phyloP scores from a whole-genome alignment of 2,888 invertebrate species.

The Blastobasis lacticolella region DNA sequence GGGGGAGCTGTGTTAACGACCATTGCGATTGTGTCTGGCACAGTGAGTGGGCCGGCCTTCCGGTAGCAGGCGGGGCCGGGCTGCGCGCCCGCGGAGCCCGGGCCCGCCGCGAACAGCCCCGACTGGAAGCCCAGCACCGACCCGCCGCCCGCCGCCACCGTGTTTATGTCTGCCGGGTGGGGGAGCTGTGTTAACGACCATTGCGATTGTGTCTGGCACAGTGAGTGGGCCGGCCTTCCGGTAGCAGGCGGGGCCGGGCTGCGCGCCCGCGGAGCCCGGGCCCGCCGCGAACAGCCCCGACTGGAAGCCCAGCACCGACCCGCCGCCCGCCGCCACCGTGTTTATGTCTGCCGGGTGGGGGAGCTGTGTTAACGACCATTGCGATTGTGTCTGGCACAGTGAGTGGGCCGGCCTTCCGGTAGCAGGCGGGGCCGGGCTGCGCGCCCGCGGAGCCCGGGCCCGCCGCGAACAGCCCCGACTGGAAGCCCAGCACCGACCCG shows the following conservation, averaged over 20 bases:
- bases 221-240: slow-evolving; percentile 92
- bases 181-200: background rate
- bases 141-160: slow-evolving; percentile 98
- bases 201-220: no score
- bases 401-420: slow-evolving; percentile 90
- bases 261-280: slow-evolving; percentile 94
- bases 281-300: slow-evolving; percentile 96
- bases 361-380: background rate
- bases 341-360: slow-evolving; percentile 82
- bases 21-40: no score
- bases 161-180: slow-evolving; percentile 86
- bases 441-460: slow-evolving; percentile 96
- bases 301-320: slow-evolving; percentile 94
- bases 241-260: slow-evolving; percentile 97
- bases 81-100: slow-evolving; percentile 94
- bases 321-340: slow-evolving; percentile 98
- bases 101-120: slow-evolving; percentile 95
- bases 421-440: slow-evolving; percentile 96
- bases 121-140: slow-evolving; percentile 94
- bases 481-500: slow-evolving; percentile 94
- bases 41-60: slow-evolving; percentile 92
- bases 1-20: background rate
- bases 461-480: slow-evolving; percentile 93
- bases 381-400: no score
- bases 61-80: slow-evolving; percentile 96